Base-by-base conservation (phyloP, 1,140 invertebrate species). In the Idris sp. region DNA sequence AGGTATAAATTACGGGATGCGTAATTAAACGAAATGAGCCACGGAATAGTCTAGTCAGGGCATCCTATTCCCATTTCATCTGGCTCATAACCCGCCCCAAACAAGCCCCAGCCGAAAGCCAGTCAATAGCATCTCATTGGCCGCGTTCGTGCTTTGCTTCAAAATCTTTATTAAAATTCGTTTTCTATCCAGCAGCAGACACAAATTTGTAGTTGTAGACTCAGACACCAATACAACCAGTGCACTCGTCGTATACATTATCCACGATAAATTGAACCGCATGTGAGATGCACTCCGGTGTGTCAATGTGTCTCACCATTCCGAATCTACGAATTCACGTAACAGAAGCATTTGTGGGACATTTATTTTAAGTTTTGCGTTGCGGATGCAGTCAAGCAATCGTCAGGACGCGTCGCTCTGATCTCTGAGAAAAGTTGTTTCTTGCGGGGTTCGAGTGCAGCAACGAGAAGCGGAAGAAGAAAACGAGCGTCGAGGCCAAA, bases 391-490 rank as follows among this genome's bases (percentile, higher is more conserved):
- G 41, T 28, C n/a, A 13, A 67, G 61, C 62, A 56, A 49, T 67
- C 58, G 54, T 74, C 56, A 56, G 49, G 54, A 44, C 25, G 41
- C 40, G 10, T 16, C 35, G 11, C 40, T 53, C 35, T 68, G 72
- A 68, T 67, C 72, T 64, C 56, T 22, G 33, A 38, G 58, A 64
- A 68, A 74, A 74, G 62, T 74, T 68, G 28, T 68, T 62, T 49
- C 49, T 25, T 15, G 51, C n/a, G n/a, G n/a, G n/a, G n/a, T n/a
- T n/a, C n/a, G 19, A 61, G 71, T 59, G 51, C 35, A 35, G 36
- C 19, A 49, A 64, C 30, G 36, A 62, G 38, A 62, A 56, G 49
- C 61, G 48, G 54, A 74, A 68, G 25, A 28, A 65, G 62, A 74
- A 74, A 67, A 67, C 71, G 56, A 74, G 14, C 62, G 54, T 35